Conservation (phyloP, 2,113 vertebrate species). For the Centrocercus urophasianus region DNA sequence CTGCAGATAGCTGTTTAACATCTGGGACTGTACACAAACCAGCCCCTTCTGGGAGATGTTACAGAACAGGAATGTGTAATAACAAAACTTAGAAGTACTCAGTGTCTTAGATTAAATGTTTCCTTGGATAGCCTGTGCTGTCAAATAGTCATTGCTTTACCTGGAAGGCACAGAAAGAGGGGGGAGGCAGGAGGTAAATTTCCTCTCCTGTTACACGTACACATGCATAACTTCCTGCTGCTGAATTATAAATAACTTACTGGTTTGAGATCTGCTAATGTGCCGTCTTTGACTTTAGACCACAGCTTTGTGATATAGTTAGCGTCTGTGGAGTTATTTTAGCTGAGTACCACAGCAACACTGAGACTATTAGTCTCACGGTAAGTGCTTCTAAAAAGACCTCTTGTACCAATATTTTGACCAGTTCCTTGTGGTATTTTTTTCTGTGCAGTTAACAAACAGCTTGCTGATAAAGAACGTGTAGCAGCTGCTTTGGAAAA, state of each 20-base stretch:
- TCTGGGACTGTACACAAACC: neutral
- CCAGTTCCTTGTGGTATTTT: neutral
- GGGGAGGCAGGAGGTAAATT: neutral
- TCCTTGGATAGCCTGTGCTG: neutral
- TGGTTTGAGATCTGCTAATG: neutral
- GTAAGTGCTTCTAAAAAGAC: neutral
- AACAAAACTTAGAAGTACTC: neutral
- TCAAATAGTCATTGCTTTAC: neutral
- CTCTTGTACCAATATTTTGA: neutral
- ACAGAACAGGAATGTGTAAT: neutral
- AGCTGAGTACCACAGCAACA: neutral
- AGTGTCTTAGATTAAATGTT: neutral
- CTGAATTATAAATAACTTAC: neutral
- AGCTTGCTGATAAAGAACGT: conserved; percentile 96
- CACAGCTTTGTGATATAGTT: neutral
- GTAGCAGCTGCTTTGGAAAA: conserved; percentile 97
- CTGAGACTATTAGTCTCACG: neutral
- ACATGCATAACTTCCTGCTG: neutral
- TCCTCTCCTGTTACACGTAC: neutral
- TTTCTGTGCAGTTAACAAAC: conserved; percentile 90
- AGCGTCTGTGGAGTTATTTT: neutral
- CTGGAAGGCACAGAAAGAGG: neutral
- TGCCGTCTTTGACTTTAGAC: neutral
- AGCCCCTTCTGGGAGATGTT: neutral
- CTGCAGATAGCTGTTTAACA: neutral